Evolutionary conservation across 1,140 invertebrate species (phyloP).

Genomic region (Drosophila ambigua): DNA sequence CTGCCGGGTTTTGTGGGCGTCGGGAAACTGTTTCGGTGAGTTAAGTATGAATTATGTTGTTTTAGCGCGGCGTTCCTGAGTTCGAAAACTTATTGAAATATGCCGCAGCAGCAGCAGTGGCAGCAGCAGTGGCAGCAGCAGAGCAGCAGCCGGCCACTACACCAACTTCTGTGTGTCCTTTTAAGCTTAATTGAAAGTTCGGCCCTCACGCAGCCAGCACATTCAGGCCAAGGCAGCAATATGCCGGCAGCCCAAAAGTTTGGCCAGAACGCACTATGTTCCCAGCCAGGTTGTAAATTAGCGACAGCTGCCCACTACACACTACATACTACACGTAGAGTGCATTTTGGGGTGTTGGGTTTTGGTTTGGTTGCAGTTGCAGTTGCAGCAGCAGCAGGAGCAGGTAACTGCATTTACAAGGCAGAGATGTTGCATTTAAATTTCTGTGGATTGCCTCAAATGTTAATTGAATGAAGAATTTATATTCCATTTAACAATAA

Average conservation of each 20-base stretch:
- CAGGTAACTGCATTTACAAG: slow-evolving; percentile 23
- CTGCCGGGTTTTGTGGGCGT: slow-evolving; percentile 36
- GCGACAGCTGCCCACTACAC: slow-evolving; percentile 38
- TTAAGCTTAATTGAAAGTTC: slow-evolving; percentile 76
- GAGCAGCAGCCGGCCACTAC: slow-evolving; percentile 15
- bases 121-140: slow-evolving; percentile 4
- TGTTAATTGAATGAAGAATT: slow-evolving; percentile 36
- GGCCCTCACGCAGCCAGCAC: slow-evolving; percentile 3
- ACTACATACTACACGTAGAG: no score
- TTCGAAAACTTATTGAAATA: slow-evolving; percentile 82
- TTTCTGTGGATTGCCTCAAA: no score
- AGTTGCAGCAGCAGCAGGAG: neutral
- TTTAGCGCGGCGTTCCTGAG: slow-evolving; percentile 59
- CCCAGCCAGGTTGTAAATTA: slow-evolving; percentile 66
- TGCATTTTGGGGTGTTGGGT: slow-evolving; percentile 12
- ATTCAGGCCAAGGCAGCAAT: slow-evolving; percentile 43
- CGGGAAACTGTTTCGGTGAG: slow-evolving; percentile 76
- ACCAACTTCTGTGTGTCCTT: slow-evolving; percentile 73
- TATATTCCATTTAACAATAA: slow-evolving; percentile 17
- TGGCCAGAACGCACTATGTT: slow-evolving; percentile 33
- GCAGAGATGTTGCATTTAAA: neutral
- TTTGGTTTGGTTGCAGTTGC: no score
- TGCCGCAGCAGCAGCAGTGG: slow-evolving; percentile 38
- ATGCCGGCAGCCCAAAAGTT: slow-evolving; percentile 57
- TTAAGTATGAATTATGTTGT: slow-evolving; percentile 83